These are phyloP conservation scores for Aspidiotus destructor DNA, from an alignment of 2,888 invertebrate species.

Conservation along the genomic window DNA sequence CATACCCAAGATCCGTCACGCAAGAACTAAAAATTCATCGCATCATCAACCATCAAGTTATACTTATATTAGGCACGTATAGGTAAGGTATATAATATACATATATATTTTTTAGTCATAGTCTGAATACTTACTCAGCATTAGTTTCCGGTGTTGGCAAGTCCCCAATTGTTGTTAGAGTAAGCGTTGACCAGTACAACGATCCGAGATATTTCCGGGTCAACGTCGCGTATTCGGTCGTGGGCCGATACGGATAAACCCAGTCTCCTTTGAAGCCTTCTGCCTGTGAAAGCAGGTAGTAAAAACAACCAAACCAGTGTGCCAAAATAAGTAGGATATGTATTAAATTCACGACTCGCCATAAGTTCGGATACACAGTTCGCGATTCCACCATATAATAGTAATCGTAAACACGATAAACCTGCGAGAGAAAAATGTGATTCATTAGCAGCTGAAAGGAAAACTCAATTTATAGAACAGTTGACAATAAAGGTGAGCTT, in stretches of 20 bases:
- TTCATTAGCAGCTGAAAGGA: constrained; percentile 3
- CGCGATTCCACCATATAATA: constrained; percentile 94
- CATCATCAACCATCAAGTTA: too few species aligned
- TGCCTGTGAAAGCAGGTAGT: constrained; percentile 84
- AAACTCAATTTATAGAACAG: neutral
- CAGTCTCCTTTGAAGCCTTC: constrained; percentile 72
- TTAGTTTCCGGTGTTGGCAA: constrained; percentile 91
- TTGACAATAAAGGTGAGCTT: too few species aligned
- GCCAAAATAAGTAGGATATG: constrained; percentile 89
- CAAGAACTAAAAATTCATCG: too few species aligned
- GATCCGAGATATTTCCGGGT: constrained; percentile 89
- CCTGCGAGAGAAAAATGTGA: constrained; percentile 46
- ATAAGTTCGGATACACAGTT: constrained; percentile 90
- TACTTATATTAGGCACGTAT: too few species aligned
- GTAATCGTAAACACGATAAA: constrained; percentile 82
- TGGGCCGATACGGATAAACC: constrained; percentile 77
- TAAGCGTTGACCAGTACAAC: constrained; percentile 92
- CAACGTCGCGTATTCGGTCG: constrained; percentile 75
- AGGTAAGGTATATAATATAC: too few species aligned
- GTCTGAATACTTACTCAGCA: constrained; percentile 71
- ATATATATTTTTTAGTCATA: neutral
- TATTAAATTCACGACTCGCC: constrained; percentile 88
- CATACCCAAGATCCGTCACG: too few species aligned
- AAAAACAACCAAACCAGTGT: constrained; percentile 97
- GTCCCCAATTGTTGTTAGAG: constrained; percentile 91